phyloP scores from a whole-genome alignment of 2,113 vertebrate genomes.

The Actenoides hombroni region DNA sequence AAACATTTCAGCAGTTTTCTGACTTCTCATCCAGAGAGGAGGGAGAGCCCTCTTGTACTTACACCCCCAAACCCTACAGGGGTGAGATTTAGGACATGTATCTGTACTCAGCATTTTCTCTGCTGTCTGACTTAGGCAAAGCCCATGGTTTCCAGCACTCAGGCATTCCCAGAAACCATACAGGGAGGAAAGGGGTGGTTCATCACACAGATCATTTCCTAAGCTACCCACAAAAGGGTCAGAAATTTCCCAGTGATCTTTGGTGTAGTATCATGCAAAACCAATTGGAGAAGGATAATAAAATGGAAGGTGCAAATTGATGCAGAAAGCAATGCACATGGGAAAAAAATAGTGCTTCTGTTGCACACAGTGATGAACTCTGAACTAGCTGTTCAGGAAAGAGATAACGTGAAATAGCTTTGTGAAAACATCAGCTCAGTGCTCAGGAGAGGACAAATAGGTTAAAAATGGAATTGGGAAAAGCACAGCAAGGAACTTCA shows the following conservation, averaged over 20 bases:
- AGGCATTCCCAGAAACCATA: neutral
- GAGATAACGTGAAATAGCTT: neutral
- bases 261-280: neutral
- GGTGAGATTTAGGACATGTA: neutral
- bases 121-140: neutral
- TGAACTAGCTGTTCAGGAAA: neutral
- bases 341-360: neutral
- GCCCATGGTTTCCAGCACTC: neutral
- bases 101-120: neutral
- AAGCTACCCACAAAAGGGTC: neutral
- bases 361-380: neutral
- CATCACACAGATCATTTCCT: neutral
- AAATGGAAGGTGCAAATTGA: neutral
- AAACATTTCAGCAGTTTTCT: neutral
- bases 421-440: neutral
- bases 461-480: neutral
- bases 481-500: neutral
- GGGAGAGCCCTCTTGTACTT: neutral
- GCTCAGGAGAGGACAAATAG: neutral
- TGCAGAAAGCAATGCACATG: neutral
- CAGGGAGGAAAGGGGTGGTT: neutral
- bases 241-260: neutral
- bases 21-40: neutral
- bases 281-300: neutral
- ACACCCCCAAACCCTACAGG: neutral